These are phyloP conservation scores for Glareola pratincola DNA, from an alignment of 2,113 vertebrate species.

Conservation along the genomic window DNA sequence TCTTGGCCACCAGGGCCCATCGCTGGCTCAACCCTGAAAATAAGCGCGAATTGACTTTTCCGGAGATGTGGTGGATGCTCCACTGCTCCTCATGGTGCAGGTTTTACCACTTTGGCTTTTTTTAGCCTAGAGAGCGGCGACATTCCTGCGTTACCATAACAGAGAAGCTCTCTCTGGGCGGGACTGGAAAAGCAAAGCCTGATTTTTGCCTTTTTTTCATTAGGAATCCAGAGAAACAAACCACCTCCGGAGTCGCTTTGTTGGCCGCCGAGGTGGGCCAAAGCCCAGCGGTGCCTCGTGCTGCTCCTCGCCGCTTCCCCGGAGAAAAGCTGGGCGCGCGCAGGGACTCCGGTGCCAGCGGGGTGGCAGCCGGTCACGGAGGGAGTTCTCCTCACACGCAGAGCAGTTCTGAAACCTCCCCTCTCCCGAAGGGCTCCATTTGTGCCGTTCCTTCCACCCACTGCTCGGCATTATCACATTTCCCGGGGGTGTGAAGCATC, in stretches of 20 bases:
- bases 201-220: not conserved
- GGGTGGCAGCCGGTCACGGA: not conserved
- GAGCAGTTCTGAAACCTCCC: not conserved
- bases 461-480: not conserved
- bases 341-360: not conserved
- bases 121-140: not conserved
- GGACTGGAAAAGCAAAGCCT: not conserved
- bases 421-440: not conserved
- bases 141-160: accelerated
- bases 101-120: too few species aligned
- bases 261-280: not conserved
- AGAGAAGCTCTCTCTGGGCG: accelerated
- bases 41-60: not conserved
- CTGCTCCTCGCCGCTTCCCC: not conserved
- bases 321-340: not conserved
- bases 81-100: not conserved
- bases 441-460: not conserved
- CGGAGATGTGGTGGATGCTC: accelerated
- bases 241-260: not conserved
- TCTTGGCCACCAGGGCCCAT: too few species aligned
- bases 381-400: not conserved
- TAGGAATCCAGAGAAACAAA: not conserved
- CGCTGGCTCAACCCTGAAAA: too few species aligned
- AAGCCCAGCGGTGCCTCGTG: accelerated
- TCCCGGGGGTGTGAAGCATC: not conserved